These are phyloP conservation scores for Crioceris asparagi DNA, from an alignment of 2,888 invertebrate genomes.

Conservation along the genomic window DNA sequence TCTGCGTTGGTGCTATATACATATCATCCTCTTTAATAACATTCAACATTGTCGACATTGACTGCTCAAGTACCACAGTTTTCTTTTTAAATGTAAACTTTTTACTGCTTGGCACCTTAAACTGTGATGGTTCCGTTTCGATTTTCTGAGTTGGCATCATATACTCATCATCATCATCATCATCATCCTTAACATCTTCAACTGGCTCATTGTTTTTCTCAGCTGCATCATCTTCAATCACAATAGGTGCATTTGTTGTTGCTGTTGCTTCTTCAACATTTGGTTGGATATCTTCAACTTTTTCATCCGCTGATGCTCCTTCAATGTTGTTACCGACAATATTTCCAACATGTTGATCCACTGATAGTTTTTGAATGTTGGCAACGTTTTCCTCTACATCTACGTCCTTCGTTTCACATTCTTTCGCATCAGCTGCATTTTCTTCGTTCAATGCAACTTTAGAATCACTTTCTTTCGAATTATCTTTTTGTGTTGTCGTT, in stretches of 20 bases:
- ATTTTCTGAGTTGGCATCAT: constrained; percentile 17
- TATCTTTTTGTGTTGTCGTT: no score
- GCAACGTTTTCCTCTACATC: background rate
- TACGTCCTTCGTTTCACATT: background rate
- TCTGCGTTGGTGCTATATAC: constrained; percentile 14
- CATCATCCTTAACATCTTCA: constrained; percentile 3
- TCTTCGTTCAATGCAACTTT: background rate
- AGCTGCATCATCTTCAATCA: constrained; percentile 4
- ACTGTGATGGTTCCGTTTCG: constrained; percentile 5
- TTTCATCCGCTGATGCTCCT: background rate
- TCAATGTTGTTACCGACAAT: no score
- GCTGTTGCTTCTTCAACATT: background rate
- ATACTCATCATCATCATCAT: constrained; percentile 11
- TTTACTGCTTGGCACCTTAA: constrained; percentile 9
- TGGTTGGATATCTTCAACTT: background rate
- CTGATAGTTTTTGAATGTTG: background rate
- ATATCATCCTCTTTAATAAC: constrained; percentile 10
- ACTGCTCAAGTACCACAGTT: constrained; percentile 10
- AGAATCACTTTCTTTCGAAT: background rate
- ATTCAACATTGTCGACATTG: constrained; percentile 10
- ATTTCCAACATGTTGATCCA: background rate
- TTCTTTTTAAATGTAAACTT: constrained; percentile 16
- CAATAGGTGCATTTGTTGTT: no score
- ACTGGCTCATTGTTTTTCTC: constrained; percentile 2
- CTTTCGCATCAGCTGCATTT: background rate